phyloP scores from a whole-genome alignment of 2,888 invertebrate genomes.

The Metallyticus violacea region DNA sequence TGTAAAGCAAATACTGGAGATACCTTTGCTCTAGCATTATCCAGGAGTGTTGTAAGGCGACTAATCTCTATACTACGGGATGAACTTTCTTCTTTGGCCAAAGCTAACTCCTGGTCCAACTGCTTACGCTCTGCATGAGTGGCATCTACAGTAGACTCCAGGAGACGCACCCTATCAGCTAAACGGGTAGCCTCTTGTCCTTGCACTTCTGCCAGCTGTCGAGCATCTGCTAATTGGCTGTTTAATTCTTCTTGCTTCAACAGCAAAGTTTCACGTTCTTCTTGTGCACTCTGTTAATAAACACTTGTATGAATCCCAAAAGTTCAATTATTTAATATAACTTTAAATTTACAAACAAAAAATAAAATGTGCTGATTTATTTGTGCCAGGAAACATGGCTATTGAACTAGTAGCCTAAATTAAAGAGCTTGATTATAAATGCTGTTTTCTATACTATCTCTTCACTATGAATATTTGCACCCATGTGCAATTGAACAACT shows the following conservation, averaged over 20 bases:
- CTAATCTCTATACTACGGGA: constrained; percentile 77
- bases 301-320: too few relatives aligned
- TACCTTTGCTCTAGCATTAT: constrained; percentile 80
- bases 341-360: background rate
- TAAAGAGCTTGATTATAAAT: too few relatives aligned
- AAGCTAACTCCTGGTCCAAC: constrained; percentile 68
- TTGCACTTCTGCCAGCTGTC: constrained; percentile 58
- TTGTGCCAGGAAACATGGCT: background rate
- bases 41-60: constrained; percentile 71
- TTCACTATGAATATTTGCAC: too few relatives aligned
- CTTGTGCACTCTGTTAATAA: constrained; percentile 62
- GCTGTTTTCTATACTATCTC: too few relatives aligned
- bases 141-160: constrained; percentile 73
- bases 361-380: background rate
- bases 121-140: constrained; percentile 71
- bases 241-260: constrained; percentile 77
- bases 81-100: constrained; percentile 70
- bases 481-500: too few relatives aligned
- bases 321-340: too few relatives aligned
- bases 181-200: constrained; percentile 64
- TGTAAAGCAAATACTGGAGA: background rate
- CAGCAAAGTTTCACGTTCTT: constrained; percentile 70
- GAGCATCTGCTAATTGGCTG: constrained; percentile 64
- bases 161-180: constrained; percentile 60
- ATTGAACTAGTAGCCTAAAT: too few relatives aligned